These are phyloP conservation scores for Tachycineta bicolor DNA, from an alignment of 2,113 vertebrate species.

Conservation along the genomic window DNA sequence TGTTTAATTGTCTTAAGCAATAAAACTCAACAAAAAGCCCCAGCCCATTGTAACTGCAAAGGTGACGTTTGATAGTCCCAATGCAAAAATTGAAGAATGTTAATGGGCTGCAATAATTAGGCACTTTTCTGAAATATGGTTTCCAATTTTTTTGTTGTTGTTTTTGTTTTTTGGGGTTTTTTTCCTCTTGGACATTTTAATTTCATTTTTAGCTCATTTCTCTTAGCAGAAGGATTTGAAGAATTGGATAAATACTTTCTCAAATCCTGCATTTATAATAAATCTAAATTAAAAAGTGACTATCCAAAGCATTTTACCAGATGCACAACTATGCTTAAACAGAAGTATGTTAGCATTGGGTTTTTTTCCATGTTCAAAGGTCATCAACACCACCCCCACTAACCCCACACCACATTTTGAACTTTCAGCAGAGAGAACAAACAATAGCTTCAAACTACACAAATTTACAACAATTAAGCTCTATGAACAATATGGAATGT, in stretches of 20 bases:
- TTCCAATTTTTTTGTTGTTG: too few species aligned
- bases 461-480: background rate
- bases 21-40: background rate
- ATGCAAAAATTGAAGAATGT: background rate
- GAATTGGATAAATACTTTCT: background rate
- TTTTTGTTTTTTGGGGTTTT: background rate
- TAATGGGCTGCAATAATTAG: background rate
- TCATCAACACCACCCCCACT: background rate
- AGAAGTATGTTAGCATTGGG: background rate
- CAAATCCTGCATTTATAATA: background rate
- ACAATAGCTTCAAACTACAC: background rate
- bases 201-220: background rate
- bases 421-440: background rate
- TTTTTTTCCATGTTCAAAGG: background rate
- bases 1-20: background rate
- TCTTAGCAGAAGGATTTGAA: background rate
- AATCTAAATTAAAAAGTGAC: background rate
- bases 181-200: background rate
- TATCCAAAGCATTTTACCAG: background rate
- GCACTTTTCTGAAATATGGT: background rate
- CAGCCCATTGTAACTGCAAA: background rate
- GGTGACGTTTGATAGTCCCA: background rate
- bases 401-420: background rate
- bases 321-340: background rate
- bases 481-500: background rate